A percentile compares a stretch with the other conserved stretches of the same genome.
phyloP scores from a whole-genome alignment of 2,797 vertebrate species.

The Pangasius mekongensis region DNA sequence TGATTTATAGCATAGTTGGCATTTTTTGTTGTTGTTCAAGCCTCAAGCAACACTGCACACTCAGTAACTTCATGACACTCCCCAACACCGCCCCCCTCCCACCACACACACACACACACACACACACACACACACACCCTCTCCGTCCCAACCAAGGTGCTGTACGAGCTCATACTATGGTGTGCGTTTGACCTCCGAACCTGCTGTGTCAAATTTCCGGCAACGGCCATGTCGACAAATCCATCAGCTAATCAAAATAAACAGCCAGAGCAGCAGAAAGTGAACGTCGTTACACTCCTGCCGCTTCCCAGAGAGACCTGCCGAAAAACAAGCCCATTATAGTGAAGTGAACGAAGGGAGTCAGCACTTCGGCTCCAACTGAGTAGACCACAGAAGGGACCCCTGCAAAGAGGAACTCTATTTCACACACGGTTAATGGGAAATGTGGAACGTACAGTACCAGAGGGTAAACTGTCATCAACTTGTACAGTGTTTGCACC shows the following conservation, averaged over 20 bases:
- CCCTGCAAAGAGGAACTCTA: conserved; percentile 67
- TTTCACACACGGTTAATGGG: conserved; percentile 14
- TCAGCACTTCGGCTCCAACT: conserved; percentile 68
- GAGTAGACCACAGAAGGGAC: conserved; percentile 2
- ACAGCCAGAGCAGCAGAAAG: conserved; percentile 80
- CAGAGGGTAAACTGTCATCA: conserved; percentile 6
- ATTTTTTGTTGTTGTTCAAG: conserved; percentile 15
- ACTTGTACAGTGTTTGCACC: background rate
- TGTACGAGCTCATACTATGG: background rate
- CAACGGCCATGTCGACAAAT: conserved; percentile 71
- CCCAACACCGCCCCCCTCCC: background rate
- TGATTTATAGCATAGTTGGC: background rate
- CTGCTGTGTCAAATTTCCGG: conserved; percentile 78
- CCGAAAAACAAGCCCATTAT: conserved; percentile 79
- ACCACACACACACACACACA: too few relatives aligned
- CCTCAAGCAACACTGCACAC: background rate
- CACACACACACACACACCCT: too few relatives aligned
- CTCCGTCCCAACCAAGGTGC: background rate
- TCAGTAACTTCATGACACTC: background rate
- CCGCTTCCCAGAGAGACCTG: conserved; percentile 67
- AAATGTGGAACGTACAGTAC: conserved; percentile 13
- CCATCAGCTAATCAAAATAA: conserved; percentile 83
- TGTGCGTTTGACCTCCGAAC: conserved; percentile 71
- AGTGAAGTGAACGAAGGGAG: conserved; percentile 68
- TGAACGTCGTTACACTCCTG: conserved; percentile 70